A percentile compares a stretch with the other conserved stretches of the same genome.
Conservation (phyloP, 2,888 invertebrate genomes). For the Lucinisca nassula region DNA sequence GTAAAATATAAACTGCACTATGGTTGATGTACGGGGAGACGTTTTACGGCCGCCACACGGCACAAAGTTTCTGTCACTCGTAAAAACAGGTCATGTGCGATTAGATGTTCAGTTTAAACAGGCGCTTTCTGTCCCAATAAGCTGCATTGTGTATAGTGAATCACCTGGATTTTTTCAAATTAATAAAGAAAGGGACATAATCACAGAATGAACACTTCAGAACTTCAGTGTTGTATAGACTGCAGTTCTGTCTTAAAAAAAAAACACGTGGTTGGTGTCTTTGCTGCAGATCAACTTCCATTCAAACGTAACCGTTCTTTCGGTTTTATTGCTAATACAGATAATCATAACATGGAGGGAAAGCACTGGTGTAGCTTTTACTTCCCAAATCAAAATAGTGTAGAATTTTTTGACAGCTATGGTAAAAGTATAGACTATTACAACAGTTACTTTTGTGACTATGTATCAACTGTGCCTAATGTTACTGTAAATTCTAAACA, state of each 20-base stretch:
- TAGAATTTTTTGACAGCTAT: constrained; percentile 53
- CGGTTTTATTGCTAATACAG: constrained; percentile 60
- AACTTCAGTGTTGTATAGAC: constrained; percentile 56
- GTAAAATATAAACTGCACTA: too few relatives aligned
- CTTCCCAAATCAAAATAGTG: constrained; percentile 17
- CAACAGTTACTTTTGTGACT: constrained; percentile 29
- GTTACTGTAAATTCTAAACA: constrained; percentile 31
- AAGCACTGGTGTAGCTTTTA: constrained; percentile 40
- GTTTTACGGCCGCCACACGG: too few relatives aligned
- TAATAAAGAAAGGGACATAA: constrained; percentile 56
- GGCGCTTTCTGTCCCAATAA: constrained; percentile 32
- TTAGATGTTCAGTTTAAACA: constrained; percentile 53
- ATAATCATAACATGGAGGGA: constrained; percentile 4
- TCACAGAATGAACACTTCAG: constrained; percentile 60
- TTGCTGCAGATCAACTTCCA: constrained; percentile 59
- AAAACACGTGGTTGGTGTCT: constrained; percentile 35
- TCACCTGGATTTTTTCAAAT: constrained; percentile 51
- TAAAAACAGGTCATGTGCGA: constrained; percentile 58
- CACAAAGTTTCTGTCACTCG: constrained; percentile 37
- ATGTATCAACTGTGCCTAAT: constrained; percentile 21
- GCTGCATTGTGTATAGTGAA: constrained; percentile 61
- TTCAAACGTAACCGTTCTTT: background rate
- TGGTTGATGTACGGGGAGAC: too few relatives aligned
- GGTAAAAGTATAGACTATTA: constrained; percentile 31
- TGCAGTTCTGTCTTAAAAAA: constrained; percentile 35